Evolutionary conservation across 2,113 vertebrate genomes (phyloP).

Genomic region (Gasterosteus aculeatus): DNA sequence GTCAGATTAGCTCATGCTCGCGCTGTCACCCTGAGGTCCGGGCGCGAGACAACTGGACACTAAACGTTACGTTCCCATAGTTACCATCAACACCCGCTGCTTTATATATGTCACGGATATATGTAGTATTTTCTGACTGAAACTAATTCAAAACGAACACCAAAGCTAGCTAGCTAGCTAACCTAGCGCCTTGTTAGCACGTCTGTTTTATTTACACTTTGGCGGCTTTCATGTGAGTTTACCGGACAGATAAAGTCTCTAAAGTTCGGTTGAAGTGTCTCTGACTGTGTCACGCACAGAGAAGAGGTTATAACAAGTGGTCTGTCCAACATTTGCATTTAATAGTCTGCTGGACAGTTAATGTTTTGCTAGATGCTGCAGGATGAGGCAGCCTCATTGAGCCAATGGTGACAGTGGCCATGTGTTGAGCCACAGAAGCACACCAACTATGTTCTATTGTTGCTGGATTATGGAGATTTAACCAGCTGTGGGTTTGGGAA

Average conservation of each 20-base stretch:
- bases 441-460: neutral
- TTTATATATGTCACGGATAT: neutral
- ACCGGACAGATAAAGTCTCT: neutral
- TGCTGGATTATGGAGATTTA: neutral
- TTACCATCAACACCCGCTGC: rapidly evolving
- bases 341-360: neutral
- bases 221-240: neutral
- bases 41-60: neutral
- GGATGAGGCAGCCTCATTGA: neutral
- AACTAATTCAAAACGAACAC: neutral
- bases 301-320: neutral
- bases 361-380: slow-evolving; percentile 2
- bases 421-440: slow-evolving; percentile 20
- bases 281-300: neutral
- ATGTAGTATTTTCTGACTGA: neutral
- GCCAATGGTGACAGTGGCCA: slow-evolving; percentile 43
- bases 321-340: neutral
- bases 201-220: slow-evolving; percentile 6
- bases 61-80: rapidly evolving
- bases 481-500: neutral
- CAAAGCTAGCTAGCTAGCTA: neutral
- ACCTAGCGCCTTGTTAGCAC: slow-evolving; percentile 43
- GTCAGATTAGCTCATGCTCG: slow-evolving; percentile 33
- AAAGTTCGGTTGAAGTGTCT: neutral
- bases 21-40: slow-evolving; percentile 1